Evolutionary conservation across 2,797 vertebrate genomes (phyloP).

Genomic region (Pangasius djambal): DNA sequence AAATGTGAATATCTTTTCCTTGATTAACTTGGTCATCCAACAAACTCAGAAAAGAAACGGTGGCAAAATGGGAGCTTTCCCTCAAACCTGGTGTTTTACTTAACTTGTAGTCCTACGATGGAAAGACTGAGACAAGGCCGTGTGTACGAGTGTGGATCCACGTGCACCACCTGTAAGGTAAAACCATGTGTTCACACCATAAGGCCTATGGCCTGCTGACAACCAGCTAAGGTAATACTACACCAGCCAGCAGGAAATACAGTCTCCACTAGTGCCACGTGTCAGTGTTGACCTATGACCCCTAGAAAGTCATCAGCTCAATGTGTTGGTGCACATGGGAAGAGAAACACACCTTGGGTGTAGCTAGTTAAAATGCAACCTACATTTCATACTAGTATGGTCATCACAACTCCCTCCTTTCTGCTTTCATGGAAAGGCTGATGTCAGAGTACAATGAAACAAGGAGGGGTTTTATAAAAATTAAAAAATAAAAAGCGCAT

Average conservation of each 20-base stretch:
- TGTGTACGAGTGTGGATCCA: background rate
- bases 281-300: conserved; percentile 35
- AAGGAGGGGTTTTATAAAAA: background rate
- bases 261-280: conserved; percentile 26
- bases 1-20: background rate
- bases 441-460: conserved; percentile 1
- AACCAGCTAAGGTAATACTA: conserved; percentile 49
- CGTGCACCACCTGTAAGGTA: background rate
- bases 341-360: conserved; percentile 17
- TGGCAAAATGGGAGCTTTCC: background rate
- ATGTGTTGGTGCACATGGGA: conserved; percentile 7
- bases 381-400: background rate
- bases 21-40: too few relatives aligned
- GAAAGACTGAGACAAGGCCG: background rate
- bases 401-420: background rate
- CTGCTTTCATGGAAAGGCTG: background rate
- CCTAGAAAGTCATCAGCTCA: background rate
- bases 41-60: background rate
- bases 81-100: background rate
- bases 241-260: conserved; percentile 43
- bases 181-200: conserved; percentile 19
- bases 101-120: background rate
- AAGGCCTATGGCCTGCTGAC: conserved; percentile 39
- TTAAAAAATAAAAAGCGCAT: background rate
- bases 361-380: conserved; percentile 8